Conservation (phyloP, 1,140 invertebrate genomes). For the Wiebesia pumilae region DNA sequence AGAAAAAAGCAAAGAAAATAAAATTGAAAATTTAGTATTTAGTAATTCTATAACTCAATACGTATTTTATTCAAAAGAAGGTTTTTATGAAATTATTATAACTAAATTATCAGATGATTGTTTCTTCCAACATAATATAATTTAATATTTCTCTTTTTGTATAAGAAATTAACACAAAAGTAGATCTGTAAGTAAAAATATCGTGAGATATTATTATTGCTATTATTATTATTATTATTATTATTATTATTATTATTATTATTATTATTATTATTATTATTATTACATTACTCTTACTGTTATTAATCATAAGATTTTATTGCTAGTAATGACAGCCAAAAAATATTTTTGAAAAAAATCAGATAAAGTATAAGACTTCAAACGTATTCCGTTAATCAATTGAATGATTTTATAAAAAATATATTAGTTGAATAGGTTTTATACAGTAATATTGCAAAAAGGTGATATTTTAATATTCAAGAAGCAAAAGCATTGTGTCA, state of each 20-base stretch:
- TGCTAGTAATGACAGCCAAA: not conserved
- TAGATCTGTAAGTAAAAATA: conserved; percentile 56
- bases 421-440: conserved; percentile 11
- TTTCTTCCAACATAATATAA: conserved; percentile 13
- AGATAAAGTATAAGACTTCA: not conserved
- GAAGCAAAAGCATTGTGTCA: not conserved
- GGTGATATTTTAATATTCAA: not conserved
- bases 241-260: conserved; percentile 42
- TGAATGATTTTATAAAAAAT: not conserved
- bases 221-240: conserved; percentile 4
- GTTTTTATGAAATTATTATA: not conserved
- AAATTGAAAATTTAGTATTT: conserved; percentile 43
- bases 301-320: not conserved
- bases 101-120: not conserved
- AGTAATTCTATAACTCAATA: conserved; percentile 16
- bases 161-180: conserved; percentile 17
- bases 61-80: conserved; percentile 43
- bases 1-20: conserved; percentile 54
- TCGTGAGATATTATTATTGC: conserved; percentile 34
- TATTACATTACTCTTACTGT: conserved; percentile 33
- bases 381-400: not conserved
- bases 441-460: conserved; percentile 26
- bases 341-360: not conserved
- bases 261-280: not conserved
- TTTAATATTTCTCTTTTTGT: conserved; percentile 4